Evolutionary conservation across 2,113 vertebrate species (phyloP).

Genomic region (Etia nguti): DNA sequence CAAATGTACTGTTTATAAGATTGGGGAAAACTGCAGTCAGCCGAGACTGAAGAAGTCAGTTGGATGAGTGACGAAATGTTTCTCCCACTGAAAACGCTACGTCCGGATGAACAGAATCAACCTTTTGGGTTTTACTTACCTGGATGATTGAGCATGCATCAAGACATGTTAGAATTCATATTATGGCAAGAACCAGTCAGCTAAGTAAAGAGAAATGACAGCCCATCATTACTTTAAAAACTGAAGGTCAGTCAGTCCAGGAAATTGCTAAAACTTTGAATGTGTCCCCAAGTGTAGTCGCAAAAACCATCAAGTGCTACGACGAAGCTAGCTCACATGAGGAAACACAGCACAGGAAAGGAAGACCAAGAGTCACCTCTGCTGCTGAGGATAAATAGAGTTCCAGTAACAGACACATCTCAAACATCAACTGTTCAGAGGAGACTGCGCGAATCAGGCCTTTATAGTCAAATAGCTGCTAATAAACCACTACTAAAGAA

Average conservation of each 20-base stretch:
- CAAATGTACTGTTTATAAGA: neutral
- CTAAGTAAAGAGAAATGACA: neutral
- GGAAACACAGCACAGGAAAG: neutral
- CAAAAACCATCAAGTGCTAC: neutral
- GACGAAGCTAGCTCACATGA: neutral
- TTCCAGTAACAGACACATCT: neutral
- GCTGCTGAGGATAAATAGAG: neutral
- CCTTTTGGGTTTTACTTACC: neutral
- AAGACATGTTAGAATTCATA: neutral
- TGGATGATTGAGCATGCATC: neutral
- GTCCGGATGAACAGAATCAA: neutral
- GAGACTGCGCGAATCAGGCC: neutral
- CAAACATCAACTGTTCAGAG: neutral
- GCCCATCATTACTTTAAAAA: neutral
- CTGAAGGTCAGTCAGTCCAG: neutral
- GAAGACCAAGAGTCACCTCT: neutral
- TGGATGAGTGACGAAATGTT: neutral
- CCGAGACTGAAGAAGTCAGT: neutral
- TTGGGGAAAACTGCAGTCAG: neutral
- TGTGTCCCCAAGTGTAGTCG: neutral
- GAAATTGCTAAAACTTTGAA: neutral
- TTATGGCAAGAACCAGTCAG: neutral
- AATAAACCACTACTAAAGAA: neutral
- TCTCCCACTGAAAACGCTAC: neutral
- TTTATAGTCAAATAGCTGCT: neutral